Evolutionary conservation across 2,797 vertebrate species (phyloP), one percentile per base, ranked within the genome.

Genomic region (Parambassis ranga): DNA sequence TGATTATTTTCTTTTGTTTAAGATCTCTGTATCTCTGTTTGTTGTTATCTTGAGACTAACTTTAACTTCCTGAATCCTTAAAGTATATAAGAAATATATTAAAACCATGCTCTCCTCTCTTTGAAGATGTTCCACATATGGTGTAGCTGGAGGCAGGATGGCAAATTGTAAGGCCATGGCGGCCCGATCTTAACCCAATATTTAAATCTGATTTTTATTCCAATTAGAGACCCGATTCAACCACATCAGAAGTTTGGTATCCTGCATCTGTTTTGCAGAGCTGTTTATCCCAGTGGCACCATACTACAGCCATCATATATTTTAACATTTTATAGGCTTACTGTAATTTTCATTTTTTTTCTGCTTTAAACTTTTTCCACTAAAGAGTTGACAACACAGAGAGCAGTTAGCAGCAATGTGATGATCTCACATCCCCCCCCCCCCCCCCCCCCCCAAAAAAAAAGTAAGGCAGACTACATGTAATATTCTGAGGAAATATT

Each of bases 161-260:
- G 49, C 24, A 64, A 47, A 67, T 71, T 68, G 26, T 61, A 52
- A 64, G 56, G 66, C 42, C 32, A 32, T 10, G 4, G 50, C 65
- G 60, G 56, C 31, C 33, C 64, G 66, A 71, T 27, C 23, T 43
- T 44, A 71, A 69, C 72, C 66, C 51, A 57, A 49, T 74, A 57
- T 73, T 84, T 76, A 75, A 79, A 71, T 70, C 50, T 65, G 65
- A 84, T 78, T 77, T 53, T 49, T 52, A 78, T 65, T 71, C 53
- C 47, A 84, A 79, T 82, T 76, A 79, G 24, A 86, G 82, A 63
- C 65, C 46, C 7, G 41, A 60, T 73, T 55, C 36, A n/a, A 68
- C 70, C 81, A 76, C 84, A 86, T 76, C 31, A 83, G 10, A 71
- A 47, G 61, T 42, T 51, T 15, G 0, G 43, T 37, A 39, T 58